Evolutionary conservation across 2,888 invertebrate genomes (phyloP).

Genomic region (Luperina nickerlii): DNA sequence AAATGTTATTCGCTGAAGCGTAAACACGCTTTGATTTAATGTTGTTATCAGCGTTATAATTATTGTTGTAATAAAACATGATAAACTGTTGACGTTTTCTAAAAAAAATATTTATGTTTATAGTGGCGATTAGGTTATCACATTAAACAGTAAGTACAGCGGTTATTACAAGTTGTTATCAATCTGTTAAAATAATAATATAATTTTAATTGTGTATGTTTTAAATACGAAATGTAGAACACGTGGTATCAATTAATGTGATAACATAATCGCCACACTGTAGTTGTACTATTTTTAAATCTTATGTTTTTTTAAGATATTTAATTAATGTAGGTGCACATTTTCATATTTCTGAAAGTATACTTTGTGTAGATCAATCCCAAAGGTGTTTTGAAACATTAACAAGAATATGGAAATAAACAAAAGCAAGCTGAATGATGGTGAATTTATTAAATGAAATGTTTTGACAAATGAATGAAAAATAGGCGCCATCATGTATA

Average conservation of each 20-base stretch:
- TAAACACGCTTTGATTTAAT: background rate
- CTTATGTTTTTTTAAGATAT: background rate
- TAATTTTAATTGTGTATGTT: no score
- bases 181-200: background rate
- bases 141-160: no score
- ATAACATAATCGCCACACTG: background rate
- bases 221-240: no score
- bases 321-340: background rate
- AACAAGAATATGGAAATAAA: slow-evolving; percentile 18
- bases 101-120: background rate
- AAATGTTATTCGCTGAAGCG: background rate
- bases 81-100: background rate
- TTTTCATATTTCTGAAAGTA: background rate
- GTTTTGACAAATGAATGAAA: slow-evolving; percentile 76
- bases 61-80: background rate
- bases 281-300: no score
- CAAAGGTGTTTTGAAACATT: slow-evolving; percentile 4
- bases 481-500: slow-evolving; percentile 83
- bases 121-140: background rate
- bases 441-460: slow-evolving; percentile 67
- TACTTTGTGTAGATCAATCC: background rate
- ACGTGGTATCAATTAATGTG: background rate
- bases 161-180: background rate
- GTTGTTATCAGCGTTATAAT: background rate
- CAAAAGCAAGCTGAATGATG: slow-evolving; percentile 23